Evolutionary conservation across 1,140 invertebrate species (phyloP), one percentile per base, ranked within the genome.

Genomic region (Periplaneta americana): DNA sequence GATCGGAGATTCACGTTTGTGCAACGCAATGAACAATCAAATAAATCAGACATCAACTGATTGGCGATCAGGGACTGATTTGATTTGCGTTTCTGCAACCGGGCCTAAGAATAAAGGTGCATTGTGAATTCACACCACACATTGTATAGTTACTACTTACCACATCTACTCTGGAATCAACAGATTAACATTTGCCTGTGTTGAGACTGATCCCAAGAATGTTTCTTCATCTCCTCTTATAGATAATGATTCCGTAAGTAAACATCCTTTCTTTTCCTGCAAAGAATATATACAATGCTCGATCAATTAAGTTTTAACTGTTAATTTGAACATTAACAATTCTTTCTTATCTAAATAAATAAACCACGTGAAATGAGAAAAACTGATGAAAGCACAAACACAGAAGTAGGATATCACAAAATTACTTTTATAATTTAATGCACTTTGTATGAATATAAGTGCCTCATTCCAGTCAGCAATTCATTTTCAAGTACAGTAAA

Each of bases 191-290:
- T 80, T 80, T 66, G 48, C 80, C 13, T 80, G 18, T 11, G 31
- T n/a, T 31, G 32, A 18, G 17, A 80, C 9, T 34, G 80, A 74
- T 2, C 80, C 80, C 32, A 80, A 13, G 66, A 28, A 75, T 35
- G 22, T 80, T 37, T 80, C 80, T 36, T 80, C 80, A 36, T 66
- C 80, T 22, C 80, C 80, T 31, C 80, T 57, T 28, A 80, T 18
- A 31, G 80, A 80, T n/a, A 80, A 34, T 9, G 80, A 36, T 36
- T 78, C 28, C 2, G 37, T 15, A 31, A 35, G 34, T 34, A 80
- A 4, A 31, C 37, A 36, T 34, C 9, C 17, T 75, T 80, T 74
- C 37, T 32, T 74, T 33, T 80, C 80, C 80, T 80, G 66, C 18
- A 80, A 80, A 6, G 32, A 57, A 34, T 3, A 31, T 5, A 80